Base-by-base conservation (phyloP, 2,888 invertebrate species). In the Eupithecia abbreviata region DNA sequence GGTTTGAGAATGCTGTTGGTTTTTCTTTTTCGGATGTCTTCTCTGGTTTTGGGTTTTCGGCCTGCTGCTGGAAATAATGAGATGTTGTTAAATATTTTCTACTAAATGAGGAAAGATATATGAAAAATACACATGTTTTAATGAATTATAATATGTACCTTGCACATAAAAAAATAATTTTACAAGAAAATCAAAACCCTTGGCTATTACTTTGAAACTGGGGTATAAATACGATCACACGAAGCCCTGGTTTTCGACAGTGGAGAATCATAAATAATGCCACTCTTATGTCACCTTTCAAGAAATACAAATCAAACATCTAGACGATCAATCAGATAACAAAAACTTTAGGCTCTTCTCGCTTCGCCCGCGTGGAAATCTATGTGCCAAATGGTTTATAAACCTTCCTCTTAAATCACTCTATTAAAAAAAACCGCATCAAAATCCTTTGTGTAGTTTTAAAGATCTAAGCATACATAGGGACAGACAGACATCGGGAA, bases 1-100 rank as follows among this genome's bases (percentile, higher is more conserved):
- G 91, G 87, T 89, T 91, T 0, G 87, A 66, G 85, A 91, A 91
- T 0, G 87, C 51, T 1, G 74, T 47, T 69, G 13, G 13, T 62
- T 62, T 62, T 12, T 62, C 62, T 62, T 81, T 82, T 5, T 82
- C 80, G 10, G 84, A 79, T 0, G 84, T 79, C 0, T 80, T 81
- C 12, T 81, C 79, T 4, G 85, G 80, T 2, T 80, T 78, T 2
- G 84, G 81, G 81, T 84, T 79, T 4, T 86, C 85, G 3, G 75
- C 75, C 84, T 88, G 84, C 73, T 72, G 67, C n/a, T 62, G 30
- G 62, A 30, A 62, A 62, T 62, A 30, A 58, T 62, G n/a, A 62
- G 10, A 10, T 12, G 1, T 18, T 18, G 18, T 58, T 41, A 41
- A 41, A 4, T 41, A 4, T 43, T 43, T 30, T 30, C 30, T 30